phyloP scores from a whole-genome alignment of 2,113 vertebrate genomes.

The Gila orcuttii region DNA sequence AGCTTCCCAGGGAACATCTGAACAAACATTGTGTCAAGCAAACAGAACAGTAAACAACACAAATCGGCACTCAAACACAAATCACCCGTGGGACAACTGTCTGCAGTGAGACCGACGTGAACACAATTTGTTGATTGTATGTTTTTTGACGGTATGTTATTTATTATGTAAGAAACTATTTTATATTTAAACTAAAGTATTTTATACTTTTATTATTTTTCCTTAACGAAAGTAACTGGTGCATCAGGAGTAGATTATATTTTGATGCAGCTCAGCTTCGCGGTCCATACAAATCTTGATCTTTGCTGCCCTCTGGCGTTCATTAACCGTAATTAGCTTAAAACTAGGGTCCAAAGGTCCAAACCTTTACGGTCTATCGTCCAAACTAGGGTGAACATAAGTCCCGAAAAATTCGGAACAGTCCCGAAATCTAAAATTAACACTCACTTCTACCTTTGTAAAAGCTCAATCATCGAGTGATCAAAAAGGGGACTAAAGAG shows the following conservation, averaged over 20 bases:
- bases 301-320: constrained; percentile 46
- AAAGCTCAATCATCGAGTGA: too few species aligned
- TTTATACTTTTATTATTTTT: neutral
- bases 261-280: neutral
- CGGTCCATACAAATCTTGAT: neutral
- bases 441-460: too few species aligned
- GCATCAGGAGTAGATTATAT: neutral
- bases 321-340: neutral
- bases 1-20: constrained; percentile 47
- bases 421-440: too few species aligned
- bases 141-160: neutral
- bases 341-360: too few species aligned
- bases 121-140: neutral
- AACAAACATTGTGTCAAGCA: constrained; percentile 49
- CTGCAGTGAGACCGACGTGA: neutral
- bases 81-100: neutral
- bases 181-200: neutral
- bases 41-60: constrained; percentile 53
- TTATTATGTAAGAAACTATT: neutral
- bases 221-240: too few species aligned
- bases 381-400: too few species aligned
- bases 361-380: too few species aligned
- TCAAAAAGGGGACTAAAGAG: too few species aligned
- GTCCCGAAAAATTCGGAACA: too few species aligned
- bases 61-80: constrained; percentile 14